phyloP scores from a whole-genome alignment of 1,140 invertebrate genomes.

The Euwallacea similis region DNA sequence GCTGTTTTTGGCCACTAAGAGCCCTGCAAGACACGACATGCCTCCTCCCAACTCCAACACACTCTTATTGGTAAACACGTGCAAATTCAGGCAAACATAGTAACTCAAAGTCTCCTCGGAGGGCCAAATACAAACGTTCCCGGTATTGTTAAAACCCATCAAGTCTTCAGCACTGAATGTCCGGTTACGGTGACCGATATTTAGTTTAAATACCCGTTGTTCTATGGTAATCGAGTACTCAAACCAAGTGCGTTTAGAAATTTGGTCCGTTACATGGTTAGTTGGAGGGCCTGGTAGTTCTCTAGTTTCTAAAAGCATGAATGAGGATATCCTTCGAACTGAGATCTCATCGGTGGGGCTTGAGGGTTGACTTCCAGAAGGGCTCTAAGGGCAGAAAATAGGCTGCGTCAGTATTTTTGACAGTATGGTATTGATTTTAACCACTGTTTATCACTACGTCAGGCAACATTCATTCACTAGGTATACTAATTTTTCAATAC shows the following conservation, averaged over 20 bases:
- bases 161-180: slow-evolving; percentile 70
- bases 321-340: slow-evolving; percentile 61
- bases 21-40: slow-evolving; percentile 81
- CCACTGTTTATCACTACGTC: no score
- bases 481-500: slow-evolving; percentile 20
- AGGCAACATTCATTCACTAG: not conserved
- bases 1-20: slow-evolving; percentile 72
- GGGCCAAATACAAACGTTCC: slow-evolving; percentile 90
- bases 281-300: slow-evolving; percentile 36
- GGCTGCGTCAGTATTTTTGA: not conserved
- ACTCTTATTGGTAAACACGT: slow-evolving; percentile 66
- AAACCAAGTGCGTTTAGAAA: slow-evolving; percentile 56
- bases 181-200: slow-evolving; percentile 63
- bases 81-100: slow-evolving; percentile 69
- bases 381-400: slow-evolving; percentile 42
- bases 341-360: slow-evolving; percentile 58
- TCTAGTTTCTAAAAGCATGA: slow-evolving; percentile 57
- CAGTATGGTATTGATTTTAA: not conserved
- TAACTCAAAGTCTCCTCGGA: slow-evolving; percentile 83
- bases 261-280: slow-evolving; percentile 38
- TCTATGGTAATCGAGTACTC: slow-evolving; percentile 59
- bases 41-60: slow-evolving; percentile 82
- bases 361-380: slow-evolving; percentile 50
- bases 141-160: slow-evolving; percentile 87
- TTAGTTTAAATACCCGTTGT: slow-evolving; percentile 55